Percentiles rank a stretch among this genome's conserved stretches.
These are phyloP conservation scores for Leptura quadrifasciata DNA, from an alignment of 2,888 invertebrate species.

Conservation along the genomic window DNA sequence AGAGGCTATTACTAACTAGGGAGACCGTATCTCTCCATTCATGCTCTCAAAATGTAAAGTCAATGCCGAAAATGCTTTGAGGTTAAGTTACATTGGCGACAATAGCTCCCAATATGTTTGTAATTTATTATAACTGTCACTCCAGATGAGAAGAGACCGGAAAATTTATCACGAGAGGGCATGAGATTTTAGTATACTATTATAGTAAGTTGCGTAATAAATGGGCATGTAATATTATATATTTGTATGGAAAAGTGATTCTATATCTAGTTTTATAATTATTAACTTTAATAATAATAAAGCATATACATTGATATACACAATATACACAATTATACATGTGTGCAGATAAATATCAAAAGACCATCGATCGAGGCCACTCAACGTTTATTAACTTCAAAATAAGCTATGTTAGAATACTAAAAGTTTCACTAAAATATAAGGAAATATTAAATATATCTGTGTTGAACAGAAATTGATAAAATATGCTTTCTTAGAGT, in stretches of 20 bases:
- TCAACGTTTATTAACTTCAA: no score
- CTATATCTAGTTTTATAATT: no score
- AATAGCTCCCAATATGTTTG: conserved; percentile 69
- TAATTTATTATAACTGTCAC: conserved; percentile 69
- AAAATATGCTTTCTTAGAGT: no score
- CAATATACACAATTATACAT: no score
- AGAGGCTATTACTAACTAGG: conserved; percentile 70
- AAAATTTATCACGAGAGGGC: conserved; percentile 53
- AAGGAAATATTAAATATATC: no score
- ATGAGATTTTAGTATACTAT: conserved; percentile 39
- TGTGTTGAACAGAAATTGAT: no score
- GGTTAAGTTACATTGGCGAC: conserved; percentile 69
- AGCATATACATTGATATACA: no score
- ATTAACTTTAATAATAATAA: no score
- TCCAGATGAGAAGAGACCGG: conserved; percentile 52
- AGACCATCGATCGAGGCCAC: no score
- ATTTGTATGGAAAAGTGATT: background rate
- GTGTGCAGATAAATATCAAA: no score
- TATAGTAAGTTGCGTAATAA: background rate
- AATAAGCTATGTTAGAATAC: no score
- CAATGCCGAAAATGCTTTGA: conserved; percentile 67
- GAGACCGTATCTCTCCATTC: conserved; percentile 65
- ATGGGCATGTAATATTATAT: background rate
- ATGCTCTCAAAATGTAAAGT: conserved; percentile 61
- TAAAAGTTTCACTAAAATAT: no score